These are phyloP conservation scores for Echiichthys vipera DNA, from an alignment of 2,797 vertebrate species.

Conservation along the genomic window DNA sequence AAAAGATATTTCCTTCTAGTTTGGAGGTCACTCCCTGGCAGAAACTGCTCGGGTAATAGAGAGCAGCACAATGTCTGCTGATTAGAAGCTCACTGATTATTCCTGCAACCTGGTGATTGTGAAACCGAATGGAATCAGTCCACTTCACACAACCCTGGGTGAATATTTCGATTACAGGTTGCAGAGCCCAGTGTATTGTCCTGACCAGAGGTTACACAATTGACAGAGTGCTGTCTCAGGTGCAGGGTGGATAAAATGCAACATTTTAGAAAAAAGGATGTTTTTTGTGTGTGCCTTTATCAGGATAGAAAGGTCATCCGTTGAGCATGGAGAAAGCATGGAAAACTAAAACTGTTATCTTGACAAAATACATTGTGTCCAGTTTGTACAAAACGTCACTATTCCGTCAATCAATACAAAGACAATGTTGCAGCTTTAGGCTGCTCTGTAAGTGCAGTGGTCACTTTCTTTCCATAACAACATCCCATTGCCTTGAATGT, in stretches of 20 bases:
- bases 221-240: not conserved
- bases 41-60: constrained; percentile 36
- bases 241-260: not conserved
- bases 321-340: not conserved
- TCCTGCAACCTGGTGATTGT: constrained; percentile 50
- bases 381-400: not conserved
- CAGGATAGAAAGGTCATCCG: not conserved
- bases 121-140: constrained; percentile 40
- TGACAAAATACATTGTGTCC: not conserved
- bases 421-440: not conserved
- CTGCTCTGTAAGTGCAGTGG: not conserved
- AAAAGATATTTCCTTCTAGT: constrained; percentile 33
- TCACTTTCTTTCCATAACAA: not conserved
- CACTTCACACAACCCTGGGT: constrained; percentile 41
- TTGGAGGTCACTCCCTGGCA: constrained; percentile 38
- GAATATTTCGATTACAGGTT: constrained; percentile 59
- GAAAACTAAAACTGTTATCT: not conserved
- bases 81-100: constrained; percentile 68
- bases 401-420: not conserved
- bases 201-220: constrained; percentile 34
- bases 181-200: constrained; percentile 9
- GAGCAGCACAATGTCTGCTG: constrained; percentile 65
- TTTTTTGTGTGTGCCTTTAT: not conserved
- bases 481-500: not conserved
- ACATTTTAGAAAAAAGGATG: not conserved